A percentile compares a stretch with the other conserved stretches of the same genome.
Conservation (phyloP, 2,113 vertebrate species). For the Mormyrus lacerda region DNA sequence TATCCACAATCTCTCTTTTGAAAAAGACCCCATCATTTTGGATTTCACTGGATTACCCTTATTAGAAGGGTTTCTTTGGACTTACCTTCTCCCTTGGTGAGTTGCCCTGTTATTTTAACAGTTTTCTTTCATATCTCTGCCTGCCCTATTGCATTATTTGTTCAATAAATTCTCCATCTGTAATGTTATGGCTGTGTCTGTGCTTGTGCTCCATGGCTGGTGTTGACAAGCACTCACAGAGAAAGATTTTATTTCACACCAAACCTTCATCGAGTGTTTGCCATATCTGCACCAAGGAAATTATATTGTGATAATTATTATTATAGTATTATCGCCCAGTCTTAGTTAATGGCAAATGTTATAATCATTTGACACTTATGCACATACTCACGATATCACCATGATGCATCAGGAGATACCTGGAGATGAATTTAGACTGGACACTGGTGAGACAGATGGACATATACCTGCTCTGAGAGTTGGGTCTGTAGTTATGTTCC, state of each 20-base stretch:
- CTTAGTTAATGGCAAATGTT: not conserved
- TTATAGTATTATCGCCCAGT: not conserved
- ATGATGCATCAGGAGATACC: constrained; percentile 6
- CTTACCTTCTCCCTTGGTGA: too few relatives aligned
- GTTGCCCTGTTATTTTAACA: too few relatives aligned
- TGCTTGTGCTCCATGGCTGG: not conserved
- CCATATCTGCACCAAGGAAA: not conserved
- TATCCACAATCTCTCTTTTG: not conserved
- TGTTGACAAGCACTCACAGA: not conserved
- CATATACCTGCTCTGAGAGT: not conserved
- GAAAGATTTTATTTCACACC: not conserved
- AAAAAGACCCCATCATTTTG: not conserved
- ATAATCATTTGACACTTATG: not conserved
- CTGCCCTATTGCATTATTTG: too few relatives aligned
- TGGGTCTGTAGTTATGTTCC: not conserved
- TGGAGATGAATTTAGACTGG: constrained; percentile 1
- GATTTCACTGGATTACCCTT: too few relatives aligned
- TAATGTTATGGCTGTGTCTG: too few relatives aligned
- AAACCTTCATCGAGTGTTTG: not conserved
- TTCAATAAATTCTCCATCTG: too few relatives aligned
- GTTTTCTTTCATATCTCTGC: not conserved
- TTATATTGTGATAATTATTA: not conserved
- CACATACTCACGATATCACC: constrained; percentile 3
- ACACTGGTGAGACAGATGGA: not conserved
- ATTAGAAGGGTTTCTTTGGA: too few relatives aligned